phyloP scores from a whole-genome alignment of 2,797 vertebrate genomes.

The Potorous gilbertii region DNA sequence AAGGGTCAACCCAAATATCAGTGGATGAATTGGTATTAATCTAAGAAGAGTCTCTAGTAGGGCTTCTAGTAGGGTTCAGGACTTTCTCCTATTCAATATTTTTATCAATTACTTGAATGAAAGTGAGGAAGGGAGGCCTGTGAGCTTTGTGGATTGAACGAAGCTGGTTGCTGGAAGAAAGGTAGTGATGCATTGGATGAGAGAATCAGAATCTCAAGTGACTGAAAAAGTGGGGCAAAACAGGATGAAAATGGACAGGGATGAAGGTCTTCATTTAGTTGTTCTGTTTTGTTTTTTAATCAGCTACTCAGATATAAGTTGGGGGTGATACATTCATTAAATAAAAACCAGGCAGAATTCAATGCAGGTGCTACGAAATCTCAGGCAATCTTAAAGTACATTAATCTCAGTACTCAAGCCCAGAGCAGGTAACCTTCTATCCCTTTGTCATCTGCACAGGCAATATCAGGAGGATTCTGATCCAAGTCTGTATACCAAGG shows the following conservation, averaged over 20 bases:
- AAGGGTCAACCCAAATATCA: not conserved
- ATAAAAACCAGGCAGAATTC: not conserved
- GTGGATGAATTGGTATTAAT: not conserved
- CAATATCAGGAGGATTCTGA: not conserved
- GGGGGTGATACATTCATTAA: not conserved
- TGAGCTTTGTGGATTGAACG: constrained; percentile 1
- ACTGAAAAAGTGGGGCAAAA: not conserved
- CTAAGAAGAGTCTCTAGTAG: not conserved
- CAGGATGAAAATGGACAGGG: constrained; percentile 15
- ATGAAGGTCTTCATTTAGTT: constrained; percentile 13
- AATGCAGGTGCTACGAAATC: not conserved
- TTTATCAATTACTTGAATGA: not conserved
- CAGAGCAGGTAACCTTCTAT: not conserved
- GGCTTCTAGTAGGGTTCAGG: not conserved
- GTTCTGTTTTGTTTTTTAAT: not conserved
- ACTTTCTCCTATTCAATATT: not conserved
- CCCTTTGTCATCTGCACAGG: not conserved
- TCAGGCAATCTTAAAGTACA: not conserved
- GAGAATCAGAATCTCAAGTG: not conserved
- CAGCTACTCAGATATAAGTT: not conserved
- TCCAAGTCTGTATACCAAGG: not conserved
- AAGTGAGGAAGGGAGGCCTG: constrained; percentile 19
- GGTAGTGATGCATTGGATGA: not conserved
- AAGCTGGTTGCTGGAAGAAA: not conserved
- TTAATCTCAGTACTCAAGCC: not conserved